phyloP scores from a whole-genome alignment of 2,113 vertebrate genomes.

The Emydura subglobosa region DNA sequence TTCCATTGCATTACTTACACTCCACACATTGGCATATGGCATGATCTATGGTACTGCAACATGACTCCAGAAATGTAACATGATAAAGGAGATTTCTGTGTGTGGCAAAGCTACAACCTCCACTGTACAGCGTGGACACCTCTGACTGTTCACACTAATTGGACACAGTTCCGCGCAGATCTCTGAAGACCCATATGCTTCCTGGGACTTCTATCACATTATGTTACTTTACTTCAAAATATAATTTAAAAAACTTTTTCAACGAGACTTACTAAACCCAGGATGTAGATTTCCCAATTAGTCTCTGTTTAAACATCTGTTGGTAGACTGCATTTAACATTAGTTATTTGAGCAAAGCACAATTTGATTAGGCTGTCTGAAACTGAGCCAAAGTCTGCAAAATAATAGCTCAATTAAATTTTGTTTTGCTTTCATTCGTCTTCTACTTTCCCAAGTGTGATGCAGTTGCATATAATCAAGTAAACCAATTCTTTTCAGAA shows the following conservation, averaged over 20 bases:
- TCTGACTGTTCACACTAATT: conserved; percentile 7
- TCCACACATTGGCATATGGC: not conserved
- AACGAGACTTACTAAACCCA: conserved; percentile 76
- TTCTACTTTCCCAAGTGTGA: conserved; percentile 82
- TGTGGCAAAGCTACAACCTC: not conserved
- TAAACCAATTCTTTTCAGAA: conserved; percentile 81
- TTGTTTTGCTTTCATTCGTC: conserved; percentile 85
- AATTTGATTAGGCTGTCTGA: conserved; percentile 87
- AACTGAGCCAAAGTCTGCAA: conserved; percentile 85
- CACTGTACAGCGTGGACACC: not conserved
- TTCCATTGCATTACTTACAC: not conserved
- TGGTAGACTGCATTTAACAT: conserved; percentile 83
- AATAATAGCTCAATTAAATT: conserved; percentile 89
- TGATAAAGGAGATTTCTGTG: conserved; percentile 14
- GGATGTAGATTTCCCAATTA: conserved; percentile 85
- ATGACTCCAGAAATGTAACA: not conserved
- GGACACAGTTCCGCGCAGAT: not conserved
- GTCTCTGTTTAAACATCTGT: conserved; percentile 84
- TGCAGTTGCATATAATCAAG: conserved; percentile 81
- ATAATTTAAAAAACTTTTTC: conserved; percentile 61
- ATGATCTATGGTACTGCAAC: not conserved
- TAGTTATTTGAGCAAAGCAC: conserved; percentile 81
- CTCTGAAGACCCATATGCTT: conserved; percentile 38
- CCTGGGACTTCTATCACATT: conserved; percentile 19
- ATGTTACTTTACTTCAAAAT: not conserved